phyloP scores from a whole-genome alignment of 1,140 invertebrate genomes.

The Brachionus paranguensis region DNA sequence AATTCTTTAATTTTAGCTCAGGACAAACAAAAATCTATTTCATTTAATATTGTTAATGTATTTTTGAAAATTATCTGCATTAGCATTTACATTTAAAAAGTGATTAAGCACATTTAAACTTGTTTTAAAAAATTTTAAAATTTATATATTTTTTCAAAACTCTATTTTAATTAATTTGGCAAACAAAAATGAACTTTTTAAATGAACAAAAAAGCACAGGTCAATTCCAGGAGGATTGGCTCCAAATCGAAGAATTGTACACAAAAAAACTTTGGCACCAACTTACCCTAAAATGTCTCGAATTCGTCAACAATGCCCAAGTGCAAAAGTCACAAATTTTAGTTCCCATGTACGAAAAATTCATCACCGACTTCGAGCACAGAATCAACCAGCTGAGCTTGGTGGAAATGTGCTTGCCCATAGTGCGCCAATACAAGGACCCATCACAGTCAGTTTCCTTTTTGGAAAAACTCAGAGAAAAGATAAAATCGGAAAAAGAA shows the following conservation, averaged over 20 bases:
- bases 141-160: background rate
- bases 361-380: slow-evolving; percentile 84
- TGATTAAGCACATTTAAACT: slow-evolving; percentile 38
- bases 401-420: slow-evolving; percentile 74
- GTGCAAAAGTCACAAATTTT: slow-evolving; percentile 72
- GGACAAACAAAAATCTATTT: background rate
- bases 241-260: slow-evolving; percentile 22
- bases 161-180: background rate
- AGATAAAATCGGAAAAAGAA: slow-evolving; percentile 80
- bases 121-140: background rate
- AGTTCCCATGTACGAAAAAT: slow-evolving; percentile 73
- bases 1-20: background rate
- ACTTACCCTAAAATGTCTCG: slow-evolving; percentile 74
- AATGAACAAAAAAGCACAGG: slow-evolving; percentile 32
- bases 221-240: slow-evolving; percentile 6
- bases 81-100: background rate
- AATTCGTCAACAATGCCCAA: slow-evolving; percentile 72
- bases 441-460: slow-evolving; percentile 76
- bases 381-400: slow-evolving; percentile 87
- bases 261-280: slow-evolving; percentile 77
- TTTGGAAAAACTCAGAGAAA: slow-evolving; percentile 74
- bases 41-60: background rate
- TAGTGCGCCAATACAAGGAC: slow-evolving; percentile 69
- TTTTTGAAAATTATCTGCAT: background rate
- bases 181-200: slow-evolving; percentile 37